These are phyloP conservation scores for Ammodytes marinus DNA, from an alignment of 2,113 vertebrate species.

Conservation along the genomic window DNA sequence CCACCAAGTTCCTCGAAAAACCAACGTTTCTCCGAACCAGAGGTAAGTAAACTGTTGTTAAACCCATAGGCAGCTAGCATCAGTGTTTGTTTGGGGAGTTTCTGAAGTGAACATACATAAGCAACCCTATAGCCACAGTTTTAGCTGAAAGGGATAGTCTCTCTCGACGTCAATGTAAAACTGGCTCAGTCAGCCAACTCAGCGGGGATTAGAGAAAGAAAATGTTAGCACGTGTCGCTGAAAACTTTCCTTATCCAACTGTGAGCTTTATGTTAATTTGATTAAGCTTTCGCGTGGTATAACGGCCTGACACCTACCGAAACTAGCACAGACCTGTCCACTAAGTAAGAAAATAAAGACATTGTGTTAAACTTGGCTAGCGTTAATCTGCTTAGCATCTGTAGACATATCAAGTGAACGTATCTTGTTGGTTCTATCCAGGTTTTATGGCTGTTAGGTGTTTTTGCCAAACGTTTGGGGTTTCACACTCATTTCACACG, in stretches of 20 bases:
- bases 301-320: neutral
- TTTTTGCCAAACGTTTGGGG: neutral
- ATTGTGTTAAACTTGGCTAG: neutral
- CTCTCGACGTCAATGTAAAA: neutral
- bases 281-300: neutral
- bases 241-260: constrained; percentile 28
- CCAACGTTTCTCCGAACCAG: constrained; percentile 10
- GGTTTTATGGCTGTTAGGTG: neutral
- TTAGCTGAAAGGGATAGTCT: accelerated
- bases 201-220: neutral
- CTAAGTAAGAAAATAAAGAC: neutral
- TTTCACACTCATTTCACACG: accelerated
- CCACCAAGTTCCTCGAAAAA: neutral
- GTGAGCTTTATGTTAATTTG: neutral
- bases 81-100: constrained; percentile 8
- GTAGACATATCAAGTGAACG: neutral
- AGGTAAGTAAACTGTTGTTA: constrained; percentile 44
- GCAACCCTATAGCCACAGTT: neutral
- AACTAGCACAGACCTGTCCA: neutral
- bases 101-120: neutral
- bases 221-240: constrained; percentile 55
- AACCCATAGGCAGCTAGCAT: neutral
- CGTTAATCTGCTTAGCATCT: constrained; percentile 37
- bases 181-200: too few species aligned
- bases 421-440: neutral